These are phyloP conservation scores for Brachyistius frenatus DNA, from an alignment of 2,113 vertebrate species.

Conservation along the genomic window DNA sequence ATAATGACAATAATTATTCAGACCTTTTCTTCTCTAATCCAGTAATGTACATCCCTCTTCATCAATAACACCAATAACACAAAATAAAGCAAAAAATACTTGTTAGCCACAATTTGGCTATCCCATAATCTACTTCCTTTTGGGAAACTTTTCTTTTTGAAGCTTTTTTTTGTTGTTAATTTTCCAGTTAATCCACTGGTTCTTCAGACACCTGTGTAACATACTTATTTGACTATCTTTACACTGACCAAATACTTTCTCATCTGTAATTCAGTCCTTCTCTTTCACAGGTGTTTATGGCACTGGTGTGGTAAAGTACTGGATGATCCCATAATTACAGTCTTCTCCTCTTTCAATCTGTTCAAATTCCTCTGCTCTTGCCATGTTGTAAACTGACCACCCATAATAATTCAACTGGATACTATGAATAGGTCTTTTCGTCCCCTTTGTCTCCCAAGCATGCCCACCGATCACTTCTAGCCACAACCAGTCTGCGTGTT, in stretches of 20 bases:
- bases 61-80: conserved; percentile 29
- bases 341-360: neutral
- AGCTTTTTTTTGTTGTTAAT: neutral
- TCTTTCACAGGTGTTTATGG: neutral
- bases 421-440: neutral
- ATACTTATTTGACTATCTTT: neutral
- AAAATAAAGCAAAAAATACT: neutral
- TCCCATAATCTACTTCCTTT: neutral
- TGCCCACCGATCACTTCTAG: conserved; percentile 59
- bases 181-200: neutral
- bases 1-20: conserved; percentile 60
- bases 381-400: neutral
- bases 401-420: neutral
- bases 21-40: conserved; percentile 46
- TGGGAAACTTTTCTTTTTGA: neutral
- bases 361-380: neutral
- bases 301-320: neutral
- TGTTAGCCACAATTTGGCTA: neutral
- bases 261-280: neutral
- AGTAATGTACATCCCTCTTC: conserved; percentile 56
- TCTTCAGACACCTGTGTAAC: conserved; percentile 9
- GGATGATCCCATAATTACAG: neutral
- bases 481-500: conserved; percentile 65
- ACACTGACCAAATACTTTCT: conserved; percentile 3
- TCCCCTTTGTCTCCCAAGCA: conserved; percentile 52